Evolutionary conservation across 2,888 invertebrate genomes (phyloP), one percentile per base, ranked within the genome.

Genomic region (Crossocerus cetratus): DNA sequence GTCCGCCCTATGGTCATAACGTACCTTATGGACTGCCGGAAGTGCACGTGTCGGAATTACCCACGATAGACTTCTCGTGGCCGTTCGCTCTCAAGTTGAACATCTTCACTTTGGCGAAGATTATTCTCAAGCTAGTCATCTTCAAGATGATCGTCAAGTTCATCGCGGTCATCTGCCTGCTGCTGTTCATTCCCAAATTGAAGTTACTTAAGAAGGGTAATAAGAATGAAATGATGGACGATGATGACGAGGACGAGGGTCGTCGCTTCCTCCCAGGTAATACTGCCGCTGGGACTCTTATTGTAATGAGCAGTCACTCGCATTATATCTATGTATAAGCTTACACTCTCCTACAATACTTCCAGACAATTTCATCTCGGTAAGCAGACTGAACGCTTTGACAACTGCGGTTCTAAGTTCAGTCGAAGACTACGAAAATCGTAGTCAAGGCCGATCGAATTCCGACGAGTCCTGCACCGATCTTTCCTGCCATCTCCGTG

Each of bases 141-240:
- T 96, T 96, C 88, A 96, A 96, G 90, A 94, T 96, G 90, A 93
- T 96, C 63, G 94, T 96, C 69, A 95, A 95, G 82, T 95, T 96
- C 90, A 93, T 96, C 54, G 96, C 94, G 0, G 92, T 95, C 3
- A 93, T 96, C 82, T 96, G 94, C 86, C 91, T 96, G 86, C 89
- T 96, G 80, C 90, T 96, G 63, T 95, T 96, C 86, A 93, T 96
- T 77, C 96, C 96, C 0, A 94, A 94, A 87, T 88, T 95, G 21
- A 92, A 93, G 69, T 83, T 87, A 2, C 85, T 87, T 2, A 86
- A 84, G 11, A 88, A 87, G 74, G 80, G 83, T 16, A 81, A 76
- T 2, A 92, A 92, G 80, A 91, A 91, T 81, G 90, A 90, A 57
- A 87, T 86, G 20, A 20, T 42, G 3, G 32, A 67, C 16, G 86